phyloP scores from a whole-genome alignment of 2,113 vertebrate species.

The Capreolus pygargus region DNA sequence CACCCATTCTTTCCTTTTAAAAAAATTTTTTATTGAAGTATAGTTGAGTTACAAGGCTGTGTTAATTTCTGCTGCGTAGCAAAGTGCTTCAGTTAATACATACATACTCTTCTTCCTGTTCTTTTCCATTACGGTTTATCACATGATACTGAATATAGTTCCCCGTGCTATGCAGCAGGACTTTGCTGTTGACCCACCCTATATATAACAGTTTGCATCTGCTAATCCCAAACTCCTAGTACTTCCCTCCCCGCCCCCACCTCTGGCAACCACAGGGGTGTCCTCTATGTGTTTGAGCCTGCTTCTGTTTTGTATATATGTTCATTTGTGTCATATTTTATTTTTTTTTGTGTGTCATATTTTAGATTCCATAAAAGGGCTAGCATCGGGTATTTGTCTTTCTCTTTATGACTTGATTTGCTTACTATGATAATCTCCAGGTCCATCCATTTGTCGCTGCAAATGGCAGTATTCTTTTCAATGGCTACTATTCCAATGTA shows the following conservation, averaged over 20 bases:
- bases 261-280: not conserved
- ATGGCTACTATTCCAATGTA: not conserved
- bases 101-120: not conserved
- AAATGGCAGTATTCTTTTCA: not conserved
- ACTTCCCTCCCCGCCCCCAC: too few species aligned
- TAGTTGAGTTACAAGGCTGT: not conserved
- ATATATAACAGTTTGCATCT: not conserved
- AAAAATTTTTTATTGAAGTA: not conserved
- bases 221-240: not conserved
- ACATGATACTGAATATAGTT: not conserved
- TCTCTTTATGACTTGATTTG: not conserved
- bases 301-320: not conserved
- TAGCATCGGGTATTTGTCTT: not conserved
- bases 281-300: not conserved
- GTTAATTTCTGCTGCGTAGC: not conserved
- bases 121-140: not conserved
- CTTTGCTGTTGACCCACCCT: not conserved
- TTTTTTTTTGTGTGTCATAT: not conserved
- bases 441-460: not conserved
- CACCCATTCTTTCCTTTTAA: not conserved
- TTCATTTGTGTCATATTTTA: not conserved
- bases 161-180: not conserved
- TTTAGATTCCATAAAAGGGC: not conserved
- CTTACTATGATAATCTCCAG: not conserved
- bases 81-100: not conserved